Percentiles rank a stretch among this genome's conserved stretches.
These are phyloP conservation scores for Schizopygopsis pylzovi DNA, from an alignment of 2,797 vertebrate species.

Conservation along the genomic window DNA sequence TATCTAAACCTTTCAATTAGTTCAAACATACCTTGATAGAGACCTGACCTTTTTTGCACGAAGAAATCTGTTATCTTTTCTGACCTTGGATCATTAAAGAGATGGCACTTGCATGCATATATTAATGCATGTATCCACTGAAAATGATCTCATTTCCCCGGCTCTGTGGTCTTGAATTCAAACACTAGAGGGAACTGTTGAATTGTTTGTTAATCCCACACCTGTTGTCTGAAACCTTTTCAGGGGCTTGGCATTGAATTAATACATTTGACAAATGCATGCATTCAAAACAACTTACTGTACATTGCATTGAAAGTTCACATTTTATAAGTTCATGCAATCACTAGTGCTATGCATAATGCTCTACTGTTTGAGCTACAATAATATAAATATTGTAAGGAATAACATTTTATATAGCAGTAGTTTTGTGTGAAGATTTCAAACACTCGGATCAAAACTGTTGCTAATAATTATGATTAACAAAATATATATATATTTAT, in stretches of 20 bases:
- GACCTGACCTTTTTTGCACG: background rate
- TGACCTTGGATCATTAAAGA: background rate
- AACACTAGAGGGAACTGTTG: conserved; percentile 60
- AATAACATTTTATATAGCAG: background rate
- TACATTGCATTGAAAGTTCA: background rate
- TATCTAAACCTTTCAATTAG: background rate
- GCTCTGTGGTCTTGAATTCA: conserved; percentile 1
- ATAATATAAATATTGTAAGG: background rate
- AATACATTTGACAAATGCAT: background rate
- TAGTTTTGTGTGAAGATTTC: background rate
- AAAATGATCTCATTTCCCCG: background rate
- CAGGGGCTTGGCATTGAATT: background rate
- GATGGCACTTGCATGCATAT: background rate
- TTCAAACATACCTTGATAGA: background rate
- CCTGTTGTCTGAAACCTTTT: background rate
- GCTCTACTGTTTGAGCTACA: background rate
- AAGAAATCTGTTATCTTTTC: background rate
- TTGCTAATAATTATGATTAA: background rate
- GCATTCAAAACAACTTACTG: background rate
- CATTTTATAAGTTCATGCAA: background rate
- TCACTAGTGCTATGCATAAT: background rate
- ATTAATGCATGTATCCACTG: background rate
- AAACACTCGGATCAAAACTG: background rate
- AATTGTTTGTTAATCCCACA: background rate
- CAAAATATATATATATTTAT: background rate